Conservation (phyloP, 2,797 vertebrate genomes). For the Halcyon badia region DNA sequence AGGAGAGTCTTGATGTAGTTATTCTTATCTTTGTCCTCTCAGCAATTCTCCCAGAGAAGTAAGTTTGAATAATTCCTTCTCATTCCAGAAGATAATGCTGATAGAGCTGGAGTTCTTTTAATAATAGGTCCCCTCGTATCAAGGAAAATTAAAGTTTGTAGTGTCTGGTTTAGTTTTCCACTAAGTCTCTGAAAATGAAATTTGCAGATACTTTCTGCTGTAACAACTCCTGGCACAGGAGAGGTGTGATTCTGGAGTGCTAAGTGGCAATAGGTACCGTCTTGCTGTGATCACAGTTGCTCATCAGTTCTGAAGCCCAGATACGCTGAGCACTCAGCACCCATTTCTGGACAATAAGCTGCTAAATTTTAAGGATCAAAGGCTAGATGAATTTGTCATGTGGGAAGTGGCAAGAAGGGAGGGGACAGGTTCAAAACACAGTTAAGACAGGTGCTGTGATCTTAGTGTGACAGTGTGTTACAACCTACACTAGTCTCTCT, state of each 20-base stretch:
- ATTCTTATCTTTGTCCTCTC: slow-evolving; percentile 98
- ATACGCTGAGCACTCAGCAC: background rate
- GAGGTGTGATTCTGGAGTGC: background rate
- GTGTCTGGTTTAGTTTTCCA: background rate
- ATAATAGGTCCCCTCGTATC: background rate
- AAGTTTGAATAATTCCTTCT: slow-evolving; percentile 63
- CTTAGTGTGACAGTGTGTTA: background rate
- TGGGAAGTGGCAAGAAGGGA: background rate
- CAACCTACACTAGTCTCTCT: background rate
- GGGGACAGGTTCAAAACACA: background rate
- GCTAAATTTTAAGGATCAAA: background rate
- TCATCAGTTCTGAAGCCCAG: background rate
- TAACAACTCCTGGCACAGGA: background rate
- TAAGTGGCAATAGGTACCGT: background rate
- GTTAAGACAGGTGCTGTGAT: background rate
- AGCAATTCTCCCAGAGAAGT: slow-evolving; percentile 94
- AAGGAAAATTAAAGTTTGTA: background rate
- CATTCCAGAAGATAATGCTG: background rate
- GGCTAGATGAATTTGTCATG: background rate
- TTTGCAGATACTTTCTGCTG: background rate
- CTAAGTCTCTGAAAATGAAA: background rate
- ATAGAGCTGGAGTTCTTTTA: background rate
- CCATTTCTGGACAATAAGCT: background rate
- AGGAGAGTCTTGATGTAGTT: slow-evolving; percentile 88
- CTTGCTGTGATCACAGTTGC: background rate